Percentiles rank a stretch among this genome's conserved stretches.
Evolutionary conservation across 2,113 vertebrate genomes (phyloP).

Genomic region (Procavia capensis): DNA sequence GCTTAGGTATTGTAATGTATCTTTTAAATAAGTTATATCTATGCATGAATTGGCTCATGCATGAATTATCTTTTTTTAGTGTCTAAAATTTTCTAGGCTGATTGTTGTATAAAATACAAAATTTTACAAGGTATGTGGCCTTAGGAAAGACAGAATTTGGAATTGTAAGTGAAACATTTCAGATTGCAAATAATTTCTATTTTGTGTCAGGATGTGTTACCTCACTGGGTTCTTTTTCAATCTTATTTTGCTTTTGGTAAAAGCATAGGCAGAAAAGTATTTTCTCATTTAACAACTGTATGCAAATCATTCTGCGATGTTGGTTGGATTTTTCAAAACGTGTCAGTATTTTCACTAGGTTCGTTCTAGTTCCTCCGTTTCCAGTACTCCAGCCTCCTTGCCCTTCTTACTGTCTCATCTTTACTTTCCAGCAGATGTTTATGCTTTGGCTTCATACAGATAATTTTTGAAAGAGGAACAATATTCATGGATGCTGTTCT

Average conservation of each 20-base stretch:
- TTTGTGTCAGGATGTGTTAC: not conserved
- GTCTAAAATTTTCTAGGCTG: not conserved
- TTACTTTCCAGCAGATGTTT: not conserved
- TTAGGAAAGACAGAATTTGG: not conserved
- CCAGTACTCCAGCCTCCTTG: not conserved
- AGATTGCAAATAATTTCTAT: not conserved
- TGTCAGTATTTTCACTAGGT: not conserved
- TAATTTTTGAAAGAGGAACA: not conserved
- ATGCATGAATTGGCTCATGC: too few species aligned
- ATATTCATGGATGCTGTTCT: not conserved
- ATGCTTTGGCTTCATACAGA: not conserved
- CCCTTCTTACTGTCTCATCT: not conserved
- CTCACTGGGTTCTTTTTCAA: not conserved
- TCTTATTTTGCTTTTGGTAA: not conserved
- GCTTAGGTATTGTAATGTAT: not conserved
- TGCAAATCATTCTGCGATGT: not conserved
- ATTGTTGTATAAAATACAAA: not conserved
- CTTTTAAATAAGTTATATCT: not conserved
- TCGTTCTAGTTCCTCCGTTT: not conserved
- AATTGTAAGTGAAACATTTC: not conserved
- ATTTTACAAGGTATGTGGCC: not conserved
- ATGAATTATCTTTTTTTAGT: not conserved
- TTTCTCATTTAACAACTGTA: not conserved
- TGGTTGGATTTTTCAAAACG: not conserved
- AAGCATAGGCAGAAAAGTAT: not conserved